phyloP scores from a whole-genome alignment of 2,113 vertebrate genomes.

The Lasiurus borealis region DNA sequence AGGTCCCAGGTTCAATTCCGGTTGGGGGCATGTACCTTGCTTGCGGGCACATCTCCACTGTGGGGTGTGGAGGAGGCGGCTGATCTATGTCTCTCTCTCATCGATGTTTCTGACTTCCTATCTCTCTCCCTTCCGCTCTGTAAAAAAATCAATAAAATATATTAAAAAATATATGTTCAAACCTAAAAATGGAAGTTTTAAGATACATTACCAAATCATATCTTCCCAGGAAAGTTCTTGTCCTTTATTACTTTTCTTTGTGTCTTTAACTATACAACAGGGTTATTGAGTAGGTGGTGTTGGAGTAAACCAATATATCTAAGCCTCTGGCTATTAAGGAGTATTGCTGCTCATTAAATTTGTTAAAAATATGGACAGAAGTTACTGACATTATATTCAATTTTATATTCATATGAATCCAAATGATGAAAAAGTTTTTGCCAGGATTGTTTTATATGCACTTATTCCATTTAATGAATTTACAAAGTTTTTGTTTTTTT shows the following conservation, averaged over 20 bases:
- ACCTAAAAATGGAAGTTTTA: constrained; percentile 31
- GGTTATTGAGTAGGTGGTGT: neutral
- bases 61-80: no score
- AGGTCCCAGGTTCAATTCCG: no score
- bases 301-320: neutral
- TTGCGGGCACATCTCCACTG: no score
- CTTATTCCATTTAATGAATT: constrained; percentile 19
- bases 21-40: no score
- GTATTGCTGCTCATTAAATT: neutral
- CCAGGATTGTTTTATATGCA: constrained; percentile 21
- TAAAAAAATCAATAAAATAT: no score
- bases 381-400: neutral
- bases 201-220: neutral
- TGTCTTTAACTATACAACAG: neutral
- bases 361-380: neutral
- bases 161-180: neutral
- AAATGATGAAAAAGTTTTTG: neutral
- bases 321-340: neutral
- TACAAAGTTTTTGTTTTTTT: constrained; percentile 32
- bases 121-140: no score
- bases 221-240: neutral
- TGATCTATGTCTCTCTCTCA: no score
- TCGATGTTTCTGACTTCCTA: no score
- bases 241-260: neutral
- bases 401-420: neutral